phyloP scores from a whole-genome alignment of 2,113 vertebrate species.

The Misgurnus mizolepis region DNA sequence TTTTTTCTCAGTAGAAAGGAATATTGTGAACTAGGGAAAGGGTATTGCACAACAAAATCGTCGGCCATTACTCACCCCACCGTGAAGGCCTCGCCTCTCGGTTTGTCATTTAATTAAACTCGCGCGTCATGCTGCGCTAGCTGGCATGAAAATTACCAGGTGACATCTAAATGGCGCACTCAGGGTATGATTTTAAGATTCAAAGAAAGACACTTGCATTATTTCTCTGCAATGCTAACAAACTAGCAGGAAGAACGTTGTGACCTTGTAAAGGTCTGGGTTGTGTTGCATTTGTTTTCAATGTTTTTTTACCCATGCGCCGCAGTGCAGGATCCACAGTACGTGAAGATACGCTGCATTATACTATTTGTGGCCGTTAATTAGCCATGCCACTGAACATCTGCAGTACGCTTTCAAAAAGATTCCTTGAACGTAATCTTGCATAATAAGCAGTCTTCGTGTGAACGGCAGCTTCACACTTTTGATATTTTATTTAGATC shows the following conservation, averaged over 20 bases:
- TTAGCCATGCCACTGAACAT: slow-evolving; percentile 57
- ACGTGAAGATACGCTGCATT: slow-evolving; percentile 6
- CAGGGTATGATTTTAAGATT: not conserved
- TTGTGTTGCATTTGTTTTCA: not conserved
- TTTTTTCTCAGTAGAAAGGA: slow-evolving; percentile 7
- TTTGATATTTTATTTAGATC: slow-evolving; percentile 68
- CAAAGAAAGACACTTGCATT: not conserved
- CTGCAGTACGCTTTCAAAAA: slow-evolving; percentile 50
- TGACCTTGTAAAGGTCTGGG: not conserved
- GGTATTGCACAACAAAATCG: slow-evolving; percentile 14
- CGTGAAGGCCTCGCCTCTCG: slow-evolving; percentile 8
- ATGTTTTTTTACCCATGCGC: not conserved
- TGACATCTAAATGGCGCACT: not conserved
- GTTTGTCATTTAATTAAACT: slow-evolving; percentile 34
- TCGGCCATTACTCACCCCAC: slow-evolving; percentile 24
- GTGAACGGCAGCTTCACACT: slow-evolving; percentile 26
- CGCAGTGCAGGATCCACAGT: not conserved
- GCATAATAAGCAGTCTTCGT: slow-evolving; percentile 65
- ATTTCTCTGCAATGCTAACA: not conserved
- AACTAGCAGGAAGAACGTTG: not conserved
- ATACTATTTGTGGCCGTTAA: slow-evolving; percentile 39
- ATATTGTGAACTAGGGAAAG: slow-evolving; percentile 9
- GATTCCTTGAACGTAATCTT: slow-evolving; percentile 46
- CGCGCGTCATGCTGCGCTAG: not conserved
- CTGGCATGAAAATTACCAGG: not conserved